Conservation (phyloP, 2,113 vertebrate genomes). For the Pluvialis apricaria region DNA sequence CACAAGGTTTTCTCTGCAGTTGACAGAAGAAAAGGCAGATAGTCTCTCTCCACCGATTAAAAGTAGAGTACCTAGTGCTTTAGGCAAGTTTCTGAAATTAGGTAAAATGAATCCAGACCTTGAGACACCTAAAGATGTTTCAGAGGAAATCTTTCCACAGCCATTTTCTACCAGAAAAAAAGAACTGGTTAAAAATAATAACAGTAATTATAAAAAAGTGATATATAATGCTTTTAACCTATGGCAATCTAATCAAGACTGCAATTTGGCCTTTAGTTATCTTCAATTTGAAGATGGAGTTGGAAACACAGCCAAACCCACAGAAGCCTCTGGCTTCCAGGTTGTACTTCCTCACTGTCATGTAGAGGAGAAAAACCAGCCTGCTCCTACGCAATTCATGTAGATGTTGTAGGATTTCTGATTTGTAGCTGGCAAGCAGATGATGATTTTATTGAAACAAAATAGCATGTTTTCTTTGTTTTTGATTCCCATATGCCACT, state of each 20-base stretch:
- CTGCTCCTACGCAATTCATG: neutral
- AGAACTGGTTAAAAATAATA: neutral
- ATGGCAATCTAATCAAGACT: neutral
- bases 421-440: neutral
- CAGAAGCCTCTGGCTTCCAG: neutral
- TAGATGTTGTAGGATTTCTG: neutral
- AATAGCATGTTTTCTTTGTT: neutral
- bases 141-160: neutral
- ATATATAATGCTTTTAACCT: neutral
- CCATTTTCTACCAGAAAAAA: neutral
- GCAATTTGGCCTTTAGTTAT: neutral
- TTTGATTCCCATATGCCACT: neutral
- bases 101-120: neutral
- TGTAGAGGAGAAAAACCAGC: neutral
- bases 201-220: neutral
- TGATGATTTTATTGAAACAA: neutral
- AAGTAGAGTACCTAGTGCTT: neutral
- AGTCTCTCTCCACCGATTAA: neutral
- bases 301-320: neutral
- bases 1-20: neutral
- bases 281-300: neutral
- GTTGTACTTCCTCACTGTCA: neutral
- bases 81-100: neutral
- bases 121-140: neutral
- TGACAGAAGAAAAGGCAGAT: neutral